Conservation (phyloP, 2,113 vertebrate genomes). For the Halcyon malimbica region DNA sequence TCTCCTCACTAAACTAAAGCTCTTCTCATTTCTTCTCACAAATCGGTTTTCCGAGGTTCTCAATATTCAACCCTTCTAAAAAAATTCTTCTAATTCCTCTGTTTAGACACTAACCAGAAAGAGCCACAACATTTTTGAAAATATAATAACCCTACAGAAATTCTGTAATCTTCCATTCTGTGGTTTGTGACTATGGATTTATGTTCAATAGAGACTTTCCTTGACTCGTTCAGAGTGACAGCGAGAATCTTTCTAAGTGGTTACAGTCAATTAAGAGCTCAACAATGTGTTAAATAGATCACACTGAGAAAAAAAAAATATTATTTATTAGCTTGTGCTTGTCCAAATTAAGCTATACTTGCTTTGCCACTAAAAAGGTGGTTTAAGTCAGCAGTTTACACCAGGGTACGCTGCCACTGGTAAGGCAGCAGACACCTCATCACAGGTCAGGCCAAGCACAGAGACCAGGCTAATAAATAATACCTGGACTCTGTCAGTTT, state of each 20-base stretch:
- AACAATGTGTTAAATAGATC: constrained; percentile 6
- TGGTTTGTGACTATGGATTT: background rate
- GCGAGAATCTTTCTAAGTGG: background rate
- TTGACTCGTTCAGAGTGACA: background rate
- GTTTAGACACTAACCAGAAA: background rate
- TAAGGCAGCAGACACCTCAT: background rate
- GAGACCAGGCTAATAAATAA: background rate
- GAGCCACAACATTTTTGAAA: background rate
- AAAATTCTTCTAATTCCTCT: background rate
- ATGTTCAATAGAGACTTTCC: background rate
- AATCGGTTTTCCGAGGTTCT: background rate
- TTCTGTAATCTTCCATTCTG: background rate
- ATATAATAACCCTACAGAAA: background rate
- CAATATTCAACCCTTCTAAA: background rate
- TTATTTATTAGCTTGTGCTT: background rate
- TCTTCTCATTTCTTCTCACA: background rate
- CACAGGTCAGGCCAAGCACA: background rate
- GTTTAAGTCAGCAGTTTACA: background rate
- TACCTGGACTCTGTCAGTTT: background rate
- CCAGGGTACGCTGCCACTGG: background rate
- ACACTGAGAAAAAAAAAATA: background rate
- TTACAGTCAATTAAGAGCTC: constrained; percentile 37
- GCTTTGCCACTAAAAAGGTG: background rate
- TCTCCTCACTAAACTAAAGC: background rate
- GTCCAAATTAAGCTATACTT: constrained; percentile 5